phyloP scores from a whole-genome alignment of 2,888 invertebrate species.

The Phyto melanocephala region DNA sequence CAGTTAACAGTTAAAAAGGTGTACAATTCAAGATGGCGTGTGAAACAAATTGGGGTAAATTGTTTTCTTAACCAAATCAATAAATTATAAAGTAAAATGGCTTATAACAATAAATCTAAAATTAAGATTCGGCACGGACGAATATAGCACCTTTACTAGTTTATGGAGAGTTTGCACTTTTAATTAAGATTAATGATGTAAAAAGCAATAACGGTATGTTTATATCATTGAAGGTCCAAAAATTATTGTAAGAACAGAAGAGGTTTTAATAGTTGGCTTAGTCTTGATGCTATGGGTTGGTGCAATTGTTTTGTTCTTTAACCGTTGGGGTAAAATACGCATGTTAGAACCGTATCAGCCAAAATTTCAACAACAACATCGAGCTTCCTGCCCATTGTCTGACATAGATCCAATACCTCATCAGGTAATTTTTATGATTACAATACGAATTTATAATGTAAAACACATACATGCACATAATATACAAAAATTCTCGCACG shows the following conservation, averaged over 20 bases:
- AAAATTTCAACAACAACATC: constrained; percentile 91
- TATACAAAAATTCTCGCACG: too few species aligned
- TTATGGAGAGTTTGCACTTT: too few species aligned
- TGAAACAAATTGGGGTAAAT: too few species aligned
- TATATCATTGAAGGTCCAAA: constrained; percentile 80
- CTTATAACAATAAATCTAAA: too few species aligned
- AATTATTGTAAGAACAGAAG: constrained; percentile 90
- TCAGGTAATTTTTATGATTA: constrained; percentile 70
- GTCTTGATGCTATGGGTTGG: constrained; percentile 93
- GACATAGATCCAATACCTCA: constrained; percentile 79
- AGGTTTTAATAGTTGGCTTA: constrained; percentile 90
- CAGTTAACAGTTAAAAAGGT: too few species aligned
- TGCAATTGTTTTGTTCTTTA: constrained; percentile 93
- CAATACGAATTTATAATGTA: neutral
- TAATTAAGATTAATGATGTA: neutral
- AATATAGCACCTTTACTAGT: too few species aligned
- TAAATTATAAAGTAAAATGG: too few species aligned
- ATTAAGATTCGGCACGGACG: too few species aligned
- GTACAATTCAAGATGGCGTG: too few species aligned
- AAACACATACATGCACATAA: too few species aligned
- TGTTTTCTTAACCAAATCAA: too few species aligned
- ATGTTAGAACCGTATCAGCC: constrained; percentile 95
- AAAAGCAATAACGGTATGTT: neutral
- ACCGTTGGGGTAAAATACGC: constrained; percentile 96
- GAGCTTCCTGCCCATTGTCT: constrained; percentile 86